Evolutionary conservation across 2,113 vertebrate genomes (phyloP).

Genomic region (Aspiorhynchus laticeps): DNA sequence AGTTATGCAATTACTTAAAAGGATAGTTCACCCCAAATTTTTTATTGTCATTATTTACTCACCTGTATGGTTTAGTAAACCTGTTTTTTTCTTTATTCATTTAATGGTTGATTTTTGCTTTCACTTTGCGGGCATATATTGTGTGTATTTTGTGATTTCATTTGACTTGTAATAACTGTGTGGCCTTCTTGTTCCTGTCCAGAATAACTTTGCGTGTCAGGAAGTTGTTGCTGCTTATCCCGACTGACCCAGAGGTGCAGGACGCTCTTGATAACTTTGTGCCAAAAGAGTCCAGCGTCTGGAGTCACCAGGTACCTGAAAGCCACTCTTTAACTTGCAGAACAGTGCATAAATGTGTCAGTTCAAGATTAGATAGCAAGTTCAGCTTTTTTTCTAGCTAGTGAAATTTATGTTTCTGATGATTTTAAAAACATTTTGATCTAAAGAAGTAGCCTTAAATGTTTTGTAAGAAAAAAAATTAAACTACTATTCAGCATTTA

Average conservation of each 20-base stretch:
- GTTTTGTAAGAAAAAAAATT: background rate
- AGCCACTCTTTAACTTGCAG: background rate
- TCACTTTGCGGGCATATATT: background rate
- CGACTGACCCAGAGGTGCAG: slow-evolving; percentile 97
- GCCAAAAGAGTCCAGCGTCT: slow-evolving; percentile 83
- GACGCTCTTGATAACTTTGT: slow-evolving; percentile 93
- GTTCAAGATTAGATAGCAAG: too few species aligned
- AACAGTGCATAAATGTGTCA: background rate
- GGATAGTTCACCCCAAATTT: background rate
- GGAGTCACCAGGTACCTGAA: slow-evolving; percentile 79
- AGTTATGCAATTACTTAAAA: background rate
- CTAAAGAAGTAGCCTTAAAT: background rate
- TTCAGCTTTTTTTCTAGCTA: background rate
- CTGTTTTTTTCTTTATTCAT: background rate
- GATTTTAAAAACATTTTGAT: background rate
- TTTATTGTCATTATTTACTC: background rate
- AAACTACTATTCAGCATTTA: background rate
- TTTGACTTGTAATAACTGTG: background rate
- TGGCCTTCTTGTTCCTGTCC: slow-evolving; percentile 25
- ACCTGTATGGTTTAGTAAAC: background rate
- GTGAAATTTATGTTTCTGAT: background rate
- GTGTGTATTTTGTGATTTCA: slow-evolving; percentile 18
- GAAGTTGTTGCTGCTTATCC: slow-evolving; percentile 93
- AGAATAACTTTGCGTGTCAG: slow-evolving; percentile 96
- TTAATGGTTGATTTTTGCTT: background rate